Evolutionary conservation across 2,888 invertebrate genomes (phyloP).

Genomic region (Limnephilus marmoratus): DNA sequence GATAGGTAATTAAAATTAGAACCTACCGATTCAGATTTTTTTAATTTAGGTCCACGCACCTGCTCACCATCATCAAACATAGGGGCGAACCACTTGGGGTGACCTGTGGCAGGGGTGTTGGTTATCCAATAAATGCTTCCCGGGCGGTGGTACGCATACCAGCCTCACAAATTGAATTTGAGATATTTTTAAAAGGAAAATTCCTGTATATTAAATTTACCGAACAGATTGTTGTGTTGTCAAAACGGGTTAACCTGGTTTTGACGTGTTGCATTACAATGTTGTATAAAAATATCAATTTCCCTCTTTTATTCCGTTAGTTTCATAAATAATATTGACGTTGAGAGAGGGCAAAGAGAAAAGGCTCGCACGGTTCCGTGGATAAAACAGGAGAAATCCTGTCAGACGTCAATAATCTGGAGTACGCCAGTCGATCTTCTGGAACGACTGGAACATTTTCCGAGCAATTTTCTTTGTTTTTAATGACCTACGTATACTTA

Average conservation of each 20-base stretch:
- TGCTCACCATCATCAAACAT: too few species aligned
- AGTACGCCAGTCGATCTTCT: background rate
- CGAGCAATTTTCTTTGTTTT: background rate
- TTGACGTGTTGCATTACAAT: background rate
- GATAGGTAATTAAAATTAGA: too few species aligned
- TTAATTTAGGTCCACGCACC: too few species aligned
- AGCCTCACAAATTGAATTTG: too few species aligned
- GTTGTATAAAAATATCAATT: background rate
- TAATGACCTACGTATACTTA: background rate
- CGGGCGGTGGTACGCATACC: too few species aligned
- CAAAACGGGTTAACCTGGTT: background rate
- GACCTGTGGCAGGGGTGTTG: too few species aligned
- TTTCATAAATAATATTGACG: background rate
- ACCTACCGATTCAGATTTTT: too few species aligned
- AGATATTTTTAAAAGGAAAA: too few species aligned
- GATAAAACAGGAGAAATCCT: background rate
- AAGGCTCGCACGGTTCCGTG: background rate
- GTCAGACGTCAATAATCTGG: background rate
- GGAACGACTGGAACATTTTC: background rate
- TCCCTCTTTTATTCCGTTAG: background rate
- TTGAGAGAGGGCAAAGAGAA: background rate
- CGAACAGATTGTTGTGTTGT: too few species aligned
- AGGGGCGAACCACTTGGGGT: too few species aligned
- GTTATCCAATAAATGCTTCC: too few species aligned
- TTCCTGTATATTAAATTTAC: too few species aligned